phyloP scores from a whole-genome alignment of 2,888 invertebrate genomes.

The Rotaria socialis region DNA sequence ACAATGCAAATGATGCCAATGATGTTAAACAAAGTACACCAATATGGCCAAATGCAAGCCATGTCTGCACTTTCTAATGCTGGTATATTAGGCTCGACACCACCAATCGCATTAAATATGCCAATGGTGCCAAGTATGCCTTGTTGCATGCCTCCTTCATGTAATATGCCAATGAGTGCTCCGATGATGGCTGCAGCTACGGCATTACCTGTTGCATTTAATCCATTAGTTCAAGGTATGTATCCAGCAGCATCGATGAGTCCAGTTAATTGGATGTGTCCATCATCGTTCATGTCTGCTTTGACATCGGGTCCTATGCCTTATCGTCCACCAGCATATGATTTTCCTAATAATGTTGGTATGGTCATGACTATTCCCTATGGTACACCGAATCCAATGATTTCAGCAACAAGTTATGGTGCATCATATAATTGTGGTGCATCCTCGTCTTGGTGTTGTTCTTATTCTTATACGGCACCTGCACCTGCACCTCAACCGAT shows the following conservation, averaged over 20 bases:
- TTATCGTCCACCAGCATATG: not conserved
- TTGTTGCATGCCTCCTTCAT: no score
- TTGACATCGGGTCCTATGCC: constrained; percentile 8
- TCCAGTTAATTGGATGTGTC: not conserved
- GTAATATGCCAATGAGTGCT: not conserved
- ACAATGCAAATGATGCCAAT: not conserved
- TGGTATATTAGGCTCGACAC: not conserved
- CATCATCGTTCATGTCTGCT: not conserved
- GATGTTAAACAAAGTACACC: not conserved
- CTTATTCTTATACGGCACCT: no score
- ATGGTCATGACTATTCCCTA: not conserved
- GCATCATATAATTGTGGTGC: no score
- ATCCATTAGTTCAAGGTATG: constrained; percentile 6
- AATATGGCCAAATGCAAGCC: not conserved
- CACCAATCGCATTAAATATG: not conserved
- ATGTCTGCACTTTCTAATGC: no score
- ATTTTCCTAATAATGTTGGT: not conserved
- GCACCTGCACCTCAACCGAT: no score
- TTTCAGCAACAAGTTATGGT: not conserved
- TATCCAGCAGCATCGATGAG: not conserved
- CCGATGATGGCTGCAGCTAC: not conserved
- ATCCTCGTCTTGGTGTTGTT: no score
- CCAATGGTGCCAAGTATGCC: not conserved
- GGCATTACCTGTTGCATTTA: not conserved
- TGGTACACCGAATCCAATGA: not conserved